phyloP scores from a whole-genome alignment of 2,797 vertebrate species.

The Aphelocoma californica region DNA sequence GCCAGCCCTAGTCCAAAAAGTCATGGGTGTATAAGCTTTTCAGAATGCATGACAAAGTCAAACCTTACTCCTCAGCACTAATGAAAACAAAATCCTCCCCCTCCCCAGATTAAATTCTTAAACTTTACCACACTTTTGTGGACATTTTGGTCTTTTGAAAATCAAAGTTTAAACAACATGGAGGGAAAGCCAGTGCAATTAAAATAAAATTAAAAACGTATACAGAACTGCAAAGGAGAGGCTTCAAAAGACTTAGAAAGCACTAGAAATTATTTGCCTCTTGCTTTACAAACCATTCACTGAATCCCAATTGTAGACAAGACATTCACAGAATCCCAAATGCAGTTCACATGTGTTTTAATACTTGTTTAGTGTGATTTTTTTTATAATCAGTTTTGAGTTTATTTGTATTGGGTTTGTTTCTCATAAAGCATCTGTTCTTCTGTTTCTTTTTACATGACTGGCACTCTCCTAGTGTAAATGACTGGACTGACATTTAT shows the following conservation, averaged over 20 bases:
- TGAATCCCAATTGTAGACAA: not conserved
- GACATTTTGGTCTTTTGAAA: not conserved
- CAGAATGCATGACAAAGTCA: not conserved
- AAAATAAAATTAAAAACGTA: not conserved
- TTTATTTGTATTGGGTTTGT: constrained; percentile 52
- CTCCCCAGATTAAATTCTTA: not conserved
- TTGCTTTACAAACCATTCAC: constrained; percentile 3
- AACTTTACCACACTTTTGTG: not conserved
- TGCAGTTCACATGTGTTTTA: not conserved
- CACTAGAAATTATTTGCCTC: not conserved
- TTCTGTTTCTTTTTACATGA: constrained; percentile 43
- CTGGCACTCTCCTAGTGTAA: constrained; percentile 26
- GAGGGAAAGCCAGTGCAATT: not conserved
- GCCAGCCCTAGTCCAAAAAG: not conserved
- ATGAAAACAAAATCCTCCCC: not conserved
- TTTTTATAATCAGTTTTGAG: constrained; percentile 29
- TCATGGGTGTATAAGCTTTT: not conserved
- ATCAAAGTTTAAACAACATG: not conserved
- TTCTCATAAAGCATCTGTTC: constrained; percentile 58
- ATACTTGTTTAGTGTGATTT: constrained; percentile 17
- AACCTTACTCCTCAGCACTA: not conserved
- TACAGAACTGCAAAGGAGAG: not conserved
- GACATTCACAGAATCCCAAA: not conserved
- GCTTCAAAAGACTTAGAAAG: not conserved
- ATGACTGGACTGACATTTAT: constrained; percentile 52